phyloP scores from a whole-genome alignment of 1,140 invertebrate genomes.

The Sitobion miscanthi region DNA sequence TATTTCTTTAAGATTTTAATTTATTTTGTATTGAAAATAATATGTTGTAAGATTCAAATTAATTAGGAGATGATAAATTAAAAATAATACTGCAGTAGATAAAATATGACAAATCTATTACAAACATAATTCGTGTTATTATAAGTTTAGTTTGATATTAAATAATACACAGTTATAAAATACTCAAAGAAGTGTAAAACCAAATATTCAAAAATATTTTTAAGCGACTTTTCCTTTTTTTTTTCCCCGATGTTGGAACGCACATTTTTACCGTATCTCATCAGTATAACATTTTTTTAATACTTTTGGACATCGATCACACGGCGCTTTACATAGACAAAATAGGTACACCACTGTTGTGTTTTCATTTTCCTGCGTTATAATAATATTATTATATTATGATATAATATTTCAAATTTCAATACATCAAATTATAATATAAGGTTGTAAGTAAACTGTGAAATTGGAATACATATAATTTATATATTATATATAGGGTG shows the following conservation, averaged over 20 bases:
- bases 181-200: too few relatives aligned
- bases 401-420: neutral
- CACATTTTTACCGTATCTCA: neutral
- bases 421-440: neutral
- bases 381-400: neutral
- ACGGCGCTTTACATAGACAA: neutral
- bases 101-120: too few relatives aligned
- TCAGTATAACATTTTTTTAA: neutral
- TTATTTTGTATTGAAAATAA: too few relatives aligned
- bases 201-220: neutral
- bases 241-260: neutral
- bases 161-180: neutral
- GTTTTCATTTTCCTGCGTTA: neutral
- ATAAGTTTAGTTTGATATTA: neutral
- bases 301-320: neutral
- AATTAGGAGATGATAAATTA: too few relatives aligned
- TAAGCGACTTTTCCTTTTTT: neutral
- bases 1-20: too few relatives aligned
- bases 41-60: too few relatives aligned
- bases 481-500: too few relatives aligned
- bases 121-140: too few relatives aligned
- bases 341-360: neutral
- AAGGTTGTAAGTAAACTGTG: neutral
- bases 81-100: too few relatives aligned
- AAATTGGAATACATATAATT: neutral